Percentiles rank a stretch among this genome's conserved stretches.
Conservation (phyloP, 2,797 vertebrate species). For the Periophthalmus magnuspinnatus region DNA sequence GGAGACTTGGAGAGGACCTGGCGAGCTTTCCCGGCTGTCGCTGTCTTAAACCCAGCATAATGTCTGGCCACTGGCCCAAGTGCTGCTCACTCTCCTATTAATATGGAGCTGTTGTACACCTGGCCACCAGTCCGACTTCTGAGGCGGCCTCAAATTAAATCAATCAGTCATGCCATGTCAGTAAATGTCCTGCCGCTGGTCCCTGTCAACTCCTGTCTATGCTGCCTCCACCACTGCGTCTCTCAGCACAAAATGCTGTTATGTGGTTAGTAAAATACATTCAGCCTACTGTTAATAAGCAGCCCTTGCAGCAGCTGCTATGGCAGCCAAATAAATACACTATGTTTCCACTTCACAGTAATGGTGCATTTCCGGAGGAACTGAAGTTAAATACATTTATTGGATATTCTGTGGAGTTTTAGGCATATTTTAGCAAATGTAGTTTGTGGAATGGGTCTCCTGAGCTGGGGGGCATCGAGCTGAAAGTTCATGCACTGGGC, state of each 20-base stretch:
- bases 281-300: not conserved
- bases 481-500: constrained; percentile 6
- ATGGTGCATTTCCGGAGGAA: not conserved
- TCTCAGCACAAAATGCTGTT: constrained; percentile 1
- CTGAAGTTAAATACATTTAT: not conserved
- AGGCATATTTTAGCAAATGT: not conserved
- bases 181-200: constrained; percentile 20
- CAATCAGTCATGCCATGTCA: constrained; percentile 35
- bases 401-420: constrained; percentile 3
- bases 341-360: not conserved
- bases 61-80: constrained; percentile 55
- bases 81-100: constrained; percentile 59
- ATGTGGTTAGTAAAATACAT: not conserved
- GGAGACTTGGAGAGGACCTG: constrained; percentile 63
- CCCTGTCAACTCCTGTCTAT: constrained; percentile 9
- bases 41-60: constrained; percentile 59
- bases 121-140: constrained; percentile 43
- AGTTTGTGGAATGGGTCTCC: not conserved
- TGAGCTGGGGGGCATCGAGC: not conserved
- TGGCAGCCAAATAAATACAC: not conserved
- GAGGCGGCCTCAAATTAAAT: constrained; percentile 28
- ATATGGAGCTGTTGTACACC: constrained; percentile 53
- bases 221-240: constrained; percentile 4
- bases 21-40: constrained; percentile 55
- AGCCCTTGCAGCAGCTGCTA: not conserved